A percentile compares a stretch with the other conserved stretches of the same genome.
These are phyloP conservation scores for Callorhinus ursinus DNA, from an alignment of 2,113 vertebrate species.

Conservation along the genomic window DNA sequence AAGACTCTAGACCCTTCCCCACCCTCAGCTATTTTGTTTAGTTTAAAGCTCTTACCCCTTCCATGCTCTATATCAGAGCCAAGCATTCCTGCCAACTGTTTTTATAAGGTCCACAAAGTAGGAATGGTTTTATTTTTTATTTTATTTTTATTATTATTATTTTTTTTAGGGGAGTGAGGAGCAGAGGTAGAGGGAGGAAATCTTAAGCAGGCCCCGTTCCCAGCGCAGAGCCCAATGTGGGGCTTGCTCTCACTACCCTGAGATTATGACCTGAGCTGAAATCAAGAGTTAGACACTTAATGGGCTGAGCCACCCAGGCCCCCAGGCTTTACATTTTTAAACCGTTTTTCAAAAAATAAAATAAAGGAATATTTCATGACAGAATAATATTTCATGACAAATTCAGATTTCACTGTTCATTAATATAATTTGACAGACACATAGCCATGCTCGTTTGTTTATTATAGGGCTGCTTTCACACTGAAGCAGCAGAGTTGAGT, in stretches of 20 bases:
- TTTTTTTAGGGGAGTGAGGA: not conserved
- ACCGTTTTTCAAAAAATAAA: not conserved
- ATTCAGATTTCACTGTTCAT: constrained; percentile 17
- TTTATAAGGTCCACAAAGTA: not conserved
- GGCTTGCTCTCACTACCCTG: not conserved
- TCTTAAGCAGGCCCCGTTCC: not conserved
- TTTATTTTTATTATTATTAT: not conserved
- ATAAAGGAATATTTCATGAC: not conserved
- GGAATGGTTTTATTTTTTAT: not conserved
- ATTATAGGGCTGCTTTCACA: not conserved
- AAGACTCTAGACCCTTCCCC: not conserved
- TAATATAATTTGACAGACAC: constrained; percentile 37
- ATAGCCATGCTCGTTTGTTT: constrained; percentile 19
- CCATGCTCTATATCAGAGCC: not conserved
- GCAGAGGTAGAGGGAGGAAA: not conserved
- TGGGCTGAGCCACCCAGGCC: not conserved
- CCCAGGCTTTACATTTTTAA: not conserved
- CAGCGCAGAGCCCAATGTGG: not conserved
- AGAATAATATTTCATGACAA: constrained; percentile 40
- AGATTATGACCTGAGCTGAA: not conserved
- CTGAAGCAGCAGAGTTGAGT: not conserved
- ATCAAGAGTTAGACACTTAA: not conserved
- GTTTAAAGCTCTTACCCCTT: not conserved
- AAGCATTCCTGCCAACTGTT: not conserved
- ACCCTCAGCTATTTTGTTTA: not conserved